Conservation (phyloP, 2,888 invertebrate species). For the Nymphalis c-album region DNA sequence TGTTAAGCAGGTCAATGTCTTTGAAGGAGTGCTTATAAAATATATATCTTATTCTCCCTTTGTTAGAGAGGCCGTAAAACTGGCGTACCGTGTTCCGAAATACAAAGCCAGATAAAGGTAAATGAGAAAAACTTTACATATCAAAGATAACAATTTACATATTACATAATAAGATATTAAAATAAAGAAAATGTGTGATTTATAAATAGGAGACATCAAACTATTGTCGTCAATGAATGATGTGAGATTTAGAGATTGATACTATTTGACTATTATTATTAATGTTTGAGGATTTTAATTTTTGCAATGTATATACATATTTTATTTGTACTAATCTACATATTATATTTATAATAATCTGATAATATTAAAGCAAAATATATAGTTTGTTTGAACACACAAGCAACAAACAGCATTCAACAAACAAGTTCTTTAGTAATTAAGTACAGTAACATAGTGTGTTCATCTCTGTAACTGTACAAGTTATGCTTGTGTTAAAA, state of each 20-base stretch:
- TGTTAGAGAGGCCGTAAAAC: constrained; percentile 22
- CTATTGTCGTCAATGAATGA: too few relatives aligned
- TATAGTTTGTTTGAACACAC: too few relatives aligned
- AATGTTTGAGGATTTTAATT: not conserved
- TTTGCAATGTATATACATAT: not conserved
- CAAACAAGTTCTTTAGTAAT: too few relatives aligned
- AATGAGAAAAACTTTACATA: constrained; percentile 9
- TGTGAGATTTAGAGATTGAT: not conserved
- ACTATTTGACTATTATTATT: not conserved
- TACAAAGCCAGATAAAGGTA: constrained; percentile 10
- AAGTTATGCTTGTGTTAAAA: too few relatives aligned
- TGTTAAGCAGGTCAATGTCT: constrained; percentile 29
- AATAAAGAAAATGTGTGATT: not conserved
- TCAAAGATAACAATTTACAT: not conserved
- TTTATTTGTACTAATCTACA: not conserved
- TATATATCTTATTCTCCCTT: constrained; percentile 18
- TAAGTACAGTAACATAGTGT: too few relatives aligned
- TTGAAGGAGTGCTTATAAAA: constrained; percentile 13
- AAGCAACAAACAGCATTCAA: too few relatives aligned
- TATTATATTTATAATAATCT: not conserved
- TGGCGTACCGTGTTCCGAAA: constrained; percentile 18
- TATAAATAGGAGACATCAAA: not conserved
- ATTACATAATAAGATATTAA: not conserved
- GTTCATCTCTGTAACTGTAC: too few relatives aligned
- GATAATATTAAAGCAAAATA: not conserved